phyloP scores from a whole-genome alignment of 2,797 vertebrate species.

The Anolis apletophallus region DNA sequence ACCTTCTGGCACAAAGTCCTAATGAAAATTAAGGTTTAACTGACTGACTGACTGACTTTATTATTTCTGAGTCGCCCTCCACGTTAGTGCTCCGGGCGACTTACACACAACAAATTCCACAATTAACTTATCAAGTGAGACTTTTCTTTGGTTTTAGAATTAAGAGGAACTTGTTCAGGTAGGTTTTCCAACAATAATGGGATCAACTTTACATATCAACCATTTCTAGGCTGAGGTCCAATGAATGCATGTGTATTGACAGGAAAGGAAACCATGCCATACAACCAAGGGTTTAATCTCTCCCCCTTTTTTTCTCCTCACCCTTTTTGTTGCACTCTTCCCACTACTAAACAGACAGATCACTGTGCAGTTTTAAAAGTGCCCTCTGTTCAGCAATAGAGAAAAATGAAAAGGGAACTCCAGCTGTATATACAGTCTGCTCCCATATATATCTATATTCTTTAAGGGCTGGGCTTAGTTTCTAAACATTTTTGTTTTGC shows the following conservation, averaged over 20 bases:
- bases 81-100: too few relatives aligned
- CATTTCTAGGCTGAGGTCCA: slow-evolving; percentile 9
- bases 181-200: slow-evolving; percentile 18
- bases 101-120: too few relatives aligned
- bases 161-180: slow-evolving; percentile 21
- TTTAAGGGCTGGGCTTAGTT: neutral
- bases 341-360: slow-evolving; percentile 11
- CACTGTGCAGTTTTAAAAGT: slow-evolving; percentile 30
- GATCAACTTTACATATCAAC: slow-evolving; percentile 6
- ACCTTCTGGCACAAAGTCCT: slow-evolving; percentile 49
- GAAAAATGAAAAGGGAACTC: slow-evolving; percentile 12
- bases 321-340: slow-evolving; percentile 12
- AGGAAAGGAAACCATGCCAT: neutral
- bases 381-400: slow-evolving; percentile 16
- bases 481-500: neutral
- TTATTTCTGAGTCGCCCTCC: too few relatives aligned
- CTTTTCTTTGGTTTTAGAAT: slow-evolving; percentile 34
- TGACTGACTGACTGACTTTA: too few relatives aligned
- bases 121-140: slow-evolving; percentile 24
- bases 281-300: neutral
- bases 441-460: slow-evolving; percentile 16
- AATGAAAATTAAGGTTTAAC: slow-evolving; percentile 50
- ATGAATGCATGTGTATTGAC: neutral
- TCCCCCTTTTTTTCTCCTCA: neutral
- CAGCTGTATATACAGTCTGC: slow-evolving; percentile 27